Conservation (phyloP, 2,797 vertebrate genomes). For the Gallinago solitaria region DNA sequence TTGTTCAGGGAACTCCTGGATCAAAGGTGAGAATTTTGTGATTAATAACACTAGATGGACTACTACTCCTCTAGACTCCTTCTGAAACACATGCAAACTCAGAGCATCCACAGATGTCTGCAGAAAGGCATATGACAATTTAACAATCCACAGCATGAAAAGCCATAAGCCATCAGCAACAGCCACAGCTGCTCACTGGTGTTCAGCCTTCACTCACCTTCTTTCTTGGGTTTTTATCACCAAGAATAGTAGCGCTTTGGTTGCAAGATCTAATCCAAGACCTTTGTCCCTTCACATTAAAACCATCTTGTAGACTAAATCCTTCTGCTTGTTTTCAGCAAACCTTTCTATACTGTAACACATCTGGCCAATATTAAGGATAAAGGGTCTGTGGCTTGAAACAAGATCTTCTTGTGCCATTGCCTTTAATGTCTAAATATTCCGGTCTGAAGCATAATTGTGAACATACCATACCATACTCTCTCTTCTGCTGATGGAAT, state of each 20-base stretch:
- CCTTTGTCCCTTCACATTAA: neutral
- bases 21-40: neutral
- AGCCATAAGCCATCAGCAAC: neutral
- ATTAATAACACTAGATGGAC: neutral
- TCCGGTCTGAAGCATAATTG: neutral
- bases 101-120: neutral
- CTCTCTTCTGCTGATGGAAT: neutral
- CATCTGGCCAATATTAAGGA: neutral
- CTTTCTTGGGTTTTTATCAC: neutral
- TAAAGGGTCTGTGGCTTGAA: neutral
- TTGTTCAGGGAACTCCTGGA: neutral
- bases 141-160: neutral
- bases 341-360: neutral
- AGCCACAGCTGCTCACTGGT: neutral
- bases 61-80: neutral
- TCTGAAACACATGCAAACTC: neutral
- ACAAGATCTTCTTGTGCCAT: neutral
- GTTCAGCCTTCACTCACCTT: neutral
- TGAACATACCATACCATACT: neutral
- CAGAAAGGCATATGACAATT: neutral
- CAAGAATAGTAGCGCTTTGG: neutral
- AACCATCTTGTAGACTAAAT: neutral
- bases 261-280: neutral
- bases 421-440: neutral
- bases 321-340: neutral